Base-by-base conservation (phyloP, 2,797 vertebrate species). In the Epinephelus awoara region DNA sequence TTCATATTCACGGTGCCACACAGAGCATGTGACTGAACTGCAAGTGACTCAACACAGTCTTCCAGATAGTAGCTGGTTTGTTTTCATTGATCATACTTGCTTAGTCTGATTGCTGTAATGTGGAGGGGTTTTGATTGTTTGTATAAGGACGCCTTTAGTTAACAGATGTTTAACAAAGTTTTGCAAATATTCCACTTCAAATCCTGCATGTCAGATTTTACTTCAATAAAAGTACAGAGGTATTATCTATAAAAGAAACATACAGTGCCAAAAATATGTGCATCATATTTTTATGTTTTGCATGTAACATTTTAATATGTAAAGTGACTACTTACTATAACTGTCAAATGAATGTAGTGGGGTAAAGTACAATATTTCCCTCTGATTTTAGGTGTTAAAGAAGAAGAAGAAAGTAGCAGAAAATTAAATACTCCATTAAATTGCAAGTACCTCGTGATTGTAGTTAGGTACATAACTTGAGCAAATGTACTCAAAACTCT, bases 1-100 rank as follows among this genome's bases (percentile, higher is more conserved):
- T 46, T 82, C 29, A 55, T 56, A 58, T 65, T 67, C n/a, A 59
- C 44, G 44, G 11, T 23, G 19, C 21, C 61, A 47, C 42, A 21
- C 27, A 70, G 12, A 63, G 10, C 7, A 72, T 14, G 34, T 42
- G 42, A 71, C 61, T 64, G 14, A 14, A 62, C 47, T n/a, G 38
- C 19, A 47, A 34, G 6, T 67, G 3, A 51, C 27, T 66, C 47
- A 58, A 64, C n/a, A 38, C 25, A 38, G 21, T 40, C 14, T 44
- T 62, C 46, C 38, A 68, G 21, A 55, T 19, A 27, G 66, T 9
- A 46, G 29, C 38, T 58, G 29, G n/a, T 80, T 46, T 27, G 9
- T 57, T 21, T 40, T 49, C 12, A 49, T 51, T 47, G 11, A 51
- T 74, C 38, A 56, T 38, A 34, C 54, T 8, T 38, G 2, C 9